These are phyloP conservation scores for Fregetta grallaria DNA, from an alignment of 2,113 vertebrate species.

Conservation along the genomic window DNA sequence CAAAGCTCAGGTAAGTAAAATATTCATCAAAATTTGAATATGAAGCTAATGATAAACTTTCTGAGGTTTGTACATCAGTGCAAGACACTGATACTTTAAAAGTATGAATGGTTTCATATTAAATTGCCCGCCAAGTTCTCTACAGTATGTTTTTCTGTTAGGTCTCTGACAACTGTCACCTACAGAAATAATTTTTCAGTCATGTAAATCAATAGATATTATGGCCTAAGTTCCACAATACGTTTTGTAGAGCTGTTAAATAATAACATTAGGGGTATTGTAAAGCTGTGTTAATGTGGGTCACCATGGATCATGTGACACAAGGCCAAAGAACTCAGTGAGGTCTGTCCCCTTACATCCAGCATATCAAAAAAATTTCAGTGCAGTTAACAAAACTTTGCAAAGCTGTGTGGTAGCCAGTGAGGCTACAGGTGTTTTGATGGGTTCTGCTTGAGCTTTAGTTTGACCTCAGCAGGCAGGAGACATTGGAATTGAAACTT, in stretches of 20 bases:
- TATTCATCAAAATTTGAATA: background rate
- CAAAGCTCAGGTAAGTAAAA: constrained; percentile 88
- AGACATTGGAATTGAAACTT: background rate
- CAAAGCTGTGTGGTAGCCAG: background rate
- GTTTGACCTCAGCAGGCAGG: background rate
- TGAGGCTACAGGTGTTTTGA: background rate
- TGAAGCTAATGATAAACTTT: background rate
- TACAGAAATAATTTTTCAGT: background rate
- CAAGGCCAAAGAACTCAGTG: background rate
- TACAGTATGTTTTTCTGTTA: background rate
- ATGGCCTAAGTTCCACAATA: background rate
- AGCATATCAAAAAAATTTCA: background rate
- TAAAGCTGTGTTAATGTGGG: background rate
- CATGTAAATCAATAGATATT: background rate
- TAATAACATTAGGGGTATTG: background rate
- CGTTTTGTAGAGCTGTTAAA: background rate
- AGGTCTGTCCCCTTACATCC: background rate
- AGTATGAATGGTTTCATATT: background rate
- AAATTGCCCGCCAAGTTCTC: background rate
- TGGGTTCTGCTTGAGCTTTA: background rate
- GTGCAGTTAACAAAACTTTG: background rate
- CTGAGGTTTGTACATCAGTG: background rate
- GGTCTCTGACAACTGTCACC: background rate
- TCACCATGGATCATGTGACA: accelerated
- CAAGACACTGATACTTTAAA: background rate